phyloP scores from a whole-genome alignment of 2,113 vertebrate species.

The Natator depressus region DNA sequence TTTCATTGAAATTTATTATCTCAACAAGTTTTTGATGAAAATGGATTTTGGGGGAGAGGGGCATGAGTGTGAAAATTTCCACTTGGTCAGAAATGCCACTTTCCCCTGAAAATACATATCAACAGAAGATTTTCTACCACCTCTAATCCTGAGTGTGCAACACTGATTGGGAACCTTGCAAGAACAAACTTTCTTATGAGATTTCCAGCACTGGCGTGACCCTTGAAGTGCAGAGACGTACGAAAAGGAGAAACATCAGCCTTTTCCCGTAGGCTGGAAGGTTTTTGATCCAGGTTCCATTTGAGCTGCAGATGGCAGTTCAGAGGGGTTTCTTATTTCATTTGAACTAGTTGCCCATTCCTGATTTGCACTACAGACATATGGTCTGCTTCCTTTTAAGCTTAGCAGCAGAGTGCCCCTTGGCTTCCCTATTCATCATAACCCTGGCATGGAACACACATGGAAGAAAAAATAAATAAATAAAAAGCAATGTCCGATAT shows the following conservation, averaged over 20 bases:
- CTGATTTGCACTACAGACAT: conserved; percentile 24
- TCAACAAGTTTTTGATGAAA: neutral
- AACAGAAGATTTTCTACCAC: neutral
- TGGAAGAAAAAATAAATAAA: neutral
- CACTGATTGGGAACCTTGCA: neutral
- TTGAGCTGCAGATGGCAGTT: neutral
- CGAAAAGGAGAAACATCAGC: neutral
- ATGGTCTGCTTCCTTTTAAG: conserved; percentile 41
- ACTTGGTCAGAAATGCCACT: neutral
- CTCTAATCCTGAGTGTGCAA: neutral
- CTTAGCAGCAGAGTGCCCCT: conserved; percentile 1
- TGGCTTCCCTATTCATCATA: conserved; percentile 11
- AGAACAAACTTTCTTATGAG: neutral
- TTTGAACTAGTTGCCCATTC: conserved; percentile 34
- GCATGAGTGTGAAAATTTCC: neutral
- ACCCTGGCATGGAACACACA: conserved; percentile 16
- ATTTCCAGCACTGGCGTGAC: neutral
- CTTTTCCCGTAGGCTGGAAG: neutral
- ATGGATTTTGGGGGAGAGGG: neutral
- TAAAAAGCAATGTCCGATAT: neutral
- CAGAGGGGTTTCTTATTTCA: conserved; percentile 19
- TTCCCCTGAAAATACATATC: neutral
- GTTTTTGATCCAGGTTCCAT: neutral
- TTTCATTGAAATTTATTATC: neutral
- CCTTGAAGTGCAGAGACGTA: neutral